Conservation (phyloP, 2,797 vertebrate species). For the Bufotes viridis region DNA sequence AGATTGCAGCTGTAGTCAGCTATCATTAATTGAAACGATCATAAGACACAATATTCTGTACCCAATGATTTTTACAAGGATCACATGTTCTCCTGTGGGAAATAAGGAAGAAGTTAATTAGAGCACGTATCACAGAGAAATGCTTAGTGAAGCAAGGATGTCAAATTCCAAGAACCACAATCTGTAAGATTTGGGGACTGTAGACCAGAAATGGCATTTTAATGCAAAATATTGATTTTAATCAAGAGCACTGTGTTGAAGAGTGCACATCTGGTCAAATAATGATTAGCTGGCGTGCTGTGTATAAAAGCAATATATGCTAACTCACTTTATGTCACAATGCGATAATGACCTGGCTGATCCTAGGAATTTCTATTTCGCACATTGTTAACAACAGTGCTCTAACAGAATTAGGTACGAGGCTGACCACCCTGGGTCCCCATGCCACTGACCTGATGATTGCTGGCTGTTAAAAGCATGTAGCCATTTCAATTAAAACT, state of each 20-base stretch:
- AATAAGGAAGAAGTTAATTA: constrained; percentile 62
- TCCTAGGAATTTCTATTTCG: constrained; percentile 28
- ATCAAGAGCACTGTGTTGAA: constrained; percentile 56
- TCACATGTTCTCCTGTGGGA: constrained; percentile 56
- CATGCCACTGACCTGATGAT: constrained; percentile 54
- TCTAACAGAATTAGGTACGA: constrained; percentile 25
- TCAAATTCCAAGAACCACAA: constrained; percentile 58
- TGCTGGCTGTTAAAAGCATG: constrained; percentile 7
- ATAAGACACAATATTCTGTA: constrained; percentile 44
- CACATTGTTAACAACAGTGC: constrained; percentile 40
- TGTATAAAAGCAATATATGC: constrained; percentile 50
- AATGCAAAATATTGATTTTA: constrained; percentile 62
- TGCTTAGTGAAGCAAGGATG: constrained; percentile 63
- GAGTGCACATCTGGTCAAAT: constrained; percentile 56
- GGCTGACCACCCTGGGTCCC: constrained; percentile 27
- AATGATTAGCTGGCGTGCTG: constrained; percentile 49
- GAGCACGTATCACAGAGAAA: constrained; percentile 55
- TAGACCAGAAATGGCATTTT: constrained; percentile 59
- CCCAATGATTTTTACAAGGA: constrained; percentile 51
- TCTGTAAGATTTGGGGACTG: constrained; percentile 49
- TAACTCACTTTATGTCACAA: constrained; percentile 51
- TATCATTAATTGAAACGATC: constrained; percentile 46
- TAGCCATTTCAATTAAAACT: background rate
- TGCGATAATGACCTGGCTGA: constrained; percentile 35
- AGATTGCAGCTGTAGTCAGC: constrained; percentile 38